Evolutionary conservation across 1,140 invertebrate species (phyloP).

Genomic region (Drosophila ambigua): DNA sequence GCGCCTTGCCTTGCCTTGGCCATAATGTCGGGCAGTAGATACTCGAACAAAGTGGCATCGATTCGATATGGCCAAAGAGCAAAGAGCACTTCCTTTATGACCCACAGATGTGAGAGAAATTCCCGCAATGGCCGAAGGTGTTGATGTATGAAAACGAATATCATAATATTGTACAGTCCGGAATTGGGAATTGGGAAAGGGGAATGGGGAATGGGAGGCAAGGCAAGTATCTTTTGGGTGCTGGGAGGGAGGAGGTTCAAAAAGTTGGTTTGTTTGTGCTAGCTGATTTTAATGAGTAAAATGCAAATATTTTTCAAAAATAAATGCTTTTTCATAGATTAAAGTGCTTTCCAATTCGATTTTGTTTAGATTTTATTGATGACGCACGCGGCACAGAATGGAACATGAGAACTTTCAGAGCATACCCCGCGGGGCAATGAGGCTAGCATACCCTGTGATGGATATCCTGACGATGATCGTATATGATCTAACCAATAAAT

Average conservation of each 20-base stretch:
- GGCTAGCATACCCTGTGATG: constrained; percentile 78
- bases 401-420: constrained; percentile 5
- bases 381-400: constrained; percentile 48
- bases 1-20: not conserved
- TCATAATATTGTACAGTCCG: constrained; percentile 42
- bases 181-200: not conserved
- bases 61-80: constrained; percentile 54
- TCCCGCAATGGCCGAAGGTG: constrained; percentile 47
- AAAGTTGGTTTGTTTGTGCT: constrained; percentile 35
- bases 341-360: constrained; percentile 54
- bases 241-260: not conserved
- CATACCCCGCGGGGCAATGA: constrained; percentile 59
- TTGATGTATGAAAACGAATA: constrained; percentile 65
- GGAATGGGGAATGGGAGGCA: constrained; percentile 2
- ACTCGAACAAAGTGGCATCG: constrained; percentile 39
- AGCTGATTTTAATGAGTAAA: constrained; percentile 58
- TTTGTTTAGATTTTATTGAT: constrained; percentile 59
- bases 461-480: constrained; percentile 75
- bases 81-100: constrained; percentile 75
- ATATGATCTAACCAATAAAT: constrained; percentile 66
- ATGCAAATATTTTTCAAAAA: constrained; percentile 60
- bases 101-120: constrained; percentile 64
- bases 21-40: constrained; percentile 26
- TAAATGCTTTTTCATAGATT: constrained; percentile 39
- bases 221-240: not conserved